Evolutionary conservation across 2,888 invertebrate species (phyloP).

Genomic region (Hyppa rectilinea): DNA sequence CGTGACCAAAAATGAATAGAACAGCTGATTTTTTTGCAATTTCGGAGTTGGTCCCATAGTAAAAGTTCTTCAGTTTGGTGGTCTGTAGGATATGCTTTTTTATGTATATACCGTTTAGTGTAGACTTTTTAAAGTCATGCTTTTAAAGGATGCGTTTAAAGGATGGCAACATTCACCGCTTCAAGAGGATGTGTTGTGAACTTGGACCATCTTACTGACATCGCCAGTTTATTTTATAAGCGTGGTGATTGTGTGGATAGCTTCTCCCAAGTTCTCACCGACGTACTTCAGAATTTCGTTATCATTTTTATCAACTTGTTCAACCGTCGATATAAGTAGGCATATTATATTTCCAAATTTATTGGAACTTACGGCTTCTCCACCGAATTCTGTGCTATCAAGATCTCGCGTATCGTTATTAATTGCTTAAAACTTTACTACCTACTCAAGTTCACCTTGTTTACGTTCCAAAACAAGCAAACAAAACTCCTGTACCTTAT

Average conservation of each 20-base stretch:
- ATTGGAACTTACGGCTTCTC: constrained; percentile 24
- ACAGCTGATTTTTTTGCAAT: too few species aligned
- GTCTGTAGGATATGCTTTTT: too few species aligned
- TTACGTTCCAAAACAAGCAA: constrained; percentile 40
- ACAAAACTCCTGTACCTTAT: constrained; percentile 53
- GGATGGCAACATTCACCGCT: not conserved
- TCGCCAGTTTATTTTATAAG: not conserved
- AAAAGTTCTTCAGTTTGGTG: too few species aligned
- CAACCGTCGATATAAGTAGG: not conserved
- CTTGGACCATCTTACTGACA: too few species aligned
- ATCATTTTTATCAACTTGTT: not conserved
- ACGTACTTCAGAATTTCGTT: not conserved
- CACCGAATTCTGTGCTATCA: constrained; percentile 27
- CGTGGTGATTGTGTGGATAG: not conserved
- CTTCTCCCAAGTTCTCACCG: not conserved
- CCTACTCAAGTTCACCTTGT: constrained; percentile 44
- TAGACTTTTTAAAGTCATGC: not conserved
- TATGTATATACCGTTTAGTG: too few species aligned
- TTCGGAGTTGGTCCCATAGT: too few species aligned
- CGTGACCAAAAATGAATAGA: too few species aligned
- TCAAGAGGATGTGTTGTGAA: not conserved
- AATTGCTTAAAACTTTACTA: constrained; percentile 39
- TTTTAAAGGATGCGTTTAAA: not conserved
- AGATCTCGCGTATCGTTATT: constrained; percentile 48
- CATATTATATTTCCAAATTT: constrained; percentile 35